Conservation (phyloP, 2,797 vertebrate genomes). For the Petrocephalus schoutedeni region DNA sequence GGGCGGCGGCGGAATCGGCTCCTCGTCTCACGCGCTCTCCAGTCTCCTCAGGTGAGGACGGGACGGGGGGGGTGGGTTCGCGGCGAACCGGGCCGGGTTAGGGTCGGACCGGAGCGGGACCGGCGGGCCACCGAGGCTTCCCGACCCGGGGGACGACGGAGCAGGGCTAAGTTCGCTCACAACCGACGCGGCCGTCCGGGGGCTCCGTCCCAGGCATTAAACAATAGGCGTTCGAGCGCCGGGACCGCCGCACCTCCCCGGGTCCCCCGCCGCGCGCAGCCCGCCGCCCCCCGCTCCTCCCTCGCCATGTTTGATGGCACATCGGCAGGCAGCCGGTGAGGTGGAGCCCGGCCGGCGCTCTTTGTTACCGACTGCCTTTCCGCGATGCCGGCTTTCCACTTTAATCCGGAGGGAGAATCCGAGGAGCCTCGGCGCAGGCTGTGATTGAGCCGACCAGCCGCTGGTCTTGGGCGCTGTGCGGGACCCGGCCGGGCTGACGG, state of each 20-base stretch:
- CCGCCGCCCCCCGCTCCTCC: conserved; percentile 5
- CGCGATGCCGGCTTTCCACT: not conserved
- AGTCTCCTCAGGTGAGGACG: conserved; percentile 81
- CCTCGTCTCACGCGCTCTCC: conserved; percentile 79
- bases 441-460: not conserved
- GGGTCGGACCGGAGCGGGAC: not conserved
- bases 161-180: not conserved
- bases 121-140: not conserved
- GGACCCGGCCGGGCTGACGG: not conserved
- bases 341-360: conserved; percentile 22
- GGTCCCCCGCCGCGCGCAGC: conserved; percentile 15
- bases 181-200: not conserved
- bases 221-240: not conserved
- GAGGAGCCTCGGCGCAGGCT: not conserved
- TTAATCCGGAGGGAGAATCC: not conserved
- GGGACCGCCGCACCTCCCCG: not conserved
- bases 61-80: not conserved
- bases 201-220: not conserved
- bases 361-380: not conserved
- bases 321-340: conserved; percentile 6
- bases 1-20: conserved; percentile 63
- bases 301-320: conserved; percentile 36
- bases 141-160: not conserved
- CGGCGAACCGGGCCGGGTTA: not conserved
- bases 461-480: not conserved